Evolutionary conservation across 2,797 vertebrate genomes (phyloP), one percentile per base, ranked within the genome.

Genomic region (Apogon talboti): DNA sequence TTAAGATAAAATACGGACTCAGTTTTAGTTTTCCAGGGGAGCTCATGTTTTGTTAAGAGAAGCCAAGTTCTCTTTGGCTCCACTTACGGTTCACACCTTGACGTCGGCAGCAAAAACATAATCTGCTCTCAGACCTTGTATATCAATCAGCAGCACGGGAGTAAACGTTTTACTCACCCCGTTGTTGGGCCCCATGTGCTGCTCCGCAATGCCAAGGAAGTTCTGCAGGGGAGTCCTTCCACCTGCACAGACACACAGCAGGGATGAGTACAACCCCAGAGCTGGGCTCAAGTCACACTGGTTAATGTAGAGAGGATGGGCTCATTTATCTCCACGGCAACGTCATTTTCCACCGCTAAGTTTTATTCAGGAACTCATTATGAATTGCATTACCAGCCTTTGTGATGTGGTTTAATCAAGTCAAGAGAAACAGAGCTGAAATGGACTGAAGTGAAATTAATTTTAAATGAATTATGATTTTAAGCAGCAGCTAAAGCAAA

Each of bases 161-260:
- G n/a, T 19, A 21, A 21, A 18, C 3, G 4, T 10, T 61, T 12
- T n/a, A 86, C 96, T 95, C 82, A 99, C 98, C 88, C 93, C 95
- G 0, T 97, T 98, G 87, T 96, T 97, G 47, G 96, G 94, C 19
- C 96, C 97, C 85, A 98, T 94, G 1, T 99, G 98, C 87, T 99
- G 98, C 83, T 99, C 98, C 0, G 97, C 98, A 6, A 99, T 98
- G 66, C 97, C 98, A 41, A 99, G 93, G 86, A 99, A 99, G 76
- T 97, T 98, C 84, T 99, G 98, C 57, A 99, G 91, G 0, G 98
- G 97, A 5, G 97, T 99, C 89, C 96, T 98, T 69, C 96, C 94
- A 55, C 96, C 97, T 99, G 89, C 0, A 60, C 88, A 74, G 83
- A 71, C 50, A 76, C 40, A 52, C 43, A 58, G 14, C 35, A 21